Base-by-base conservation (phyloP, 2,113 vertebrate species). In the Nannospalax galili region DNA sequence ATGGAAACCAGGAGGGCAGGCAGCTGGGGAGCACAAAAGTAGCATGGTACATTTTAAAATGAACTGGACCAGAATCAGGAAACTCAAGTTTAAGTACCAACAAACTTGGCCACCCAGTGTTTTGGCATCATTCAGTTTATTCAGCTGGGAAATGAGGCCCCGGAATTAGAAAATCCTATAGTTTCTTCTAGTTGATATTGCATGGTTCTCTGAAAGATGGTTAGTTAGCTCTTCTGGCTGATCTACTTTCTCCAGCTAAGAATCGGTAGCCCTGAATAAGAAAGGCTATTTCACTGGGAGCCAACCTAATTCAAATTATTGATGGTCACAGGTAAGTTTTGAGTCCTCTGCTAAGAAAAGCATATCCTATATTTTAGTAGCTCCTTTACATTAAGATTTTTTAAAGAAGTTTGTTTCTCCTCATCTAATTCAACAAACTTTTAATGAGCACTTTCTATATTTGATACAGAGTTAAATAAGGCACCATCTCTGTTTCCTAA, bases 331-430 rank as follows among this genome's bases (percentile, higher is more conserved):
- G 73, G 4, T n/a, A 77, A 69, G 42, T 56, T 91, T 62, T 78
- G 88, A 79, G 35, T 19, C 88, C 24, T 94, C 35, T 89, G 56
- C 12, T 87, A 48, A 35, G n/a, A 80, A 1, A 8, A 77, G 58
- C 5, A 93, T 24, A 64, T 15, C 42, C 24, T 56, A 12, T 69
- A 84, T 81, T 77, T 64, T 52, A 84, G 26, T 5, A 69, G 82
- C 5, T 96, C 32, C 32, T 90, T 92, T 45, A 93, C 9, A 8
- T n/a, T 88, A 7, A 91, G 30, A 58, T 86, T 91, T 95, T 94
- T 82, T 35, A 86, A 67, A 92, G 56, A 28, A 88, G 89, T 75
- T 52, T 67, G 6, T 84, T 89, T 95, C 28, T 65, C 24, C 45
- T 69, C 60, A 90, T 67, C 75, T 52, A 87, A 81, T 88, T 84